phyloP scores from a whole-genome alignment of 2,888 invertebrate genomes.

The Caenorhabditis virilis region DNA sequence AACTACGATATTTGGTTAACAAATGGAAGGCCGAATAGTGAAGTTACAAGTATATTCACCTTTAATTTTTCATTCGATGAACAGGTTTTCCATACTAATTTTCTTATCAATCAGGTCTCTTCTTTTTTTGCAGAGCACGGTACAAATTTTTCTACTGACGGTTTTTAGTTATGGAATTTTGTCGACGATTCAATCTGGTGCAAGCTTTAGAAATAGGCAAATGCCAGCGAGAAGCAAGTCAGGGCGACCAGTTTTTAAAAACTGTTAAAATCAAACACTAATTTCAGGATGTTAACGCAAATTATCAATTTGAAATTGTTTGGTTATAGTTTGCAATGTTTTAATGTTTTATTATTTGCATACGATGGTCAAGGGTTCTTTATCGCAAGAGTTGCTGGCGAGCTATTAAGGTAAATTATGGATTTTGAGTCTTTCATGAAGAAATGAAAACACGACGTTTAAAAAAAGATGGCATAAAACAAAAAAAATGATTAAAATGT shows the following conservation, averaged over 20 bases:
- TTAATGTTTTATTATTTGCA: conserved; percentile 87
- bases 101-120: no score
- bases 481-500: no score
- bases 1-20: conserved; percentile 93
- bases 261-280: no score
- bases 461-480: no score
- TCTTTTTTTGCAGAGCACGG: conserved; percentile 75
- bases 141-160: conserved; percentile 81
- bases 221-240: conserved; percentile 33
- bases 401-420: conserved; percentile 74
- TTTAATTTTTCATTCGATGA: conserved; percentile 96
- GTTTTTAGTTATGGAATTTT: conserved; percentile 43
- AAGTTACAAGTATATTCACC: conserved; percentile 79
- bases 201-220: conserved; percentile 32
- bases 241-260: not conserved
- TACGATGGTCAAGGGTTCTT: conserved; percentile 86
- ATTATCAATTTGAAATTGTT: conserved; percentile 46
- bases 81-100: conserved; percentile 70
- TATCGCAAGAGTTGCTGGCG: conserved; percentile 83
- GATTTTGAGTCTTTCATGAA: no score
- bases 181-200: conserved; percentile 36
- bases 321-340: conserved; percentile 83
- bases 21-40: conserved; percentile 89
- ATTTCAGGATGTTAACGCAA: conserved; percentile 36
- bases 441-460: no score